phyloP scores from a whole-genome alignment of 1,140 invertebrate species.

The Monomorium pharaonis region DNA sequence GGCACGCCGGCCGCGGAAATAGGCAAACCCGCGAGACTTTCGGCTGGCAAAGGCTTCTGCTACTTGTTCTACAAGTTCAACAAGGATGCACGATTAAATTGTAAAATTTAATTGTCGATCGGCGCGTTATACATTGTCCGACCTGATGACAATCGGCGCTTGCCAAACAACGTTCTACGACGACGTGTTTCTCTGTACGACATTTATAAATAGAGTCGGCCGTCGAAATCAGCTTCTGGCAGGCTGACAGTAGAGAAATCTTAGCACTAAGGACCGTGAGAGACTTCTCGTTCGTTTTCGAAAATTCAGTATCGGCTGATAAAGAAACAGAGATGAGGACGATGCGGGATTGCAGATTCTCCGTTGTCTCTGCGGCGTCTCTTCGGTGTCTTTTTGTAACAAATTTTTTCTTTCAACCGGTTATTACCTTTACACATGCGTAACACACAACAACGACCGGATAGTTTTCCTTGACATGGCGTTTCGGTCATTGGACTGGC shows the following conservation, averaged over 20 bases:
- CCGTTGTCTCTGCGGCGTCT: neutral
- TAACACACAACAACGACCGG: neutral
- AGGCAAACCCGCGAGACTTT: neutral
- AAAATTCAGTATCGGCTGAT: neutral
- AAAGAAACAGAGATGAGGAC: neutral
- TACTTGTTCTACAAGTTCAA: neutral
- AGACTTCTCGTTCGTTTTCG: neutral
- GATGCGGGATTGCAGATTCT: too few relatives aligned
- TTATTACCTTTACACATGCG: neutral
- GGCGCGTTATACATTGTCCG: slow-evolving; percentile 12
- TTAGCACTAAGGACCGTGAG: neutral
- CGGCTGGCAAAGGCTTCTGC: neutral
- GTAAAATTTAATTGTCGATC: neutral
- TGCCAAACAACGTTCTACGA: neutral
- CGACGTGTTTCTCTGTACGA: slow-evolving; percentile 23
- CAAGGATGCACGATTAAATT: neutral
- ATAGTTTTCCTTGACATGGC: slow-evolving; percentile 41
- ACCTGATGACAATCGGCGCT: slow-evolving; percentile 27
- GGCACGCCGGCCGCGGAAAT: neutral
- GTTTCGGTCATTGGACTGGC: slow-evolving; percentile 25
- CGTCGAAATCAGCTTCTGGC: slow-evolving; percentile 40
- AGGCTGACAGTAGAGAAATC: slow-evolving; percentile 31
- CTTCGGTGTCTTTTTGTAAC: neutral
- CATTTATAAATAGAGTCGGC: slow-evolving; percentile 46
- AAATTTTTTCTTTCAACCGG: neutral